Percentiles rank a stretch among this genome's conserved stretches.
These are phyloP conservation scores for Zygothrica quintamaculata DNA, from an alignment of 2,888 invertebrate species.

Conservation along the genomic window DNA sequence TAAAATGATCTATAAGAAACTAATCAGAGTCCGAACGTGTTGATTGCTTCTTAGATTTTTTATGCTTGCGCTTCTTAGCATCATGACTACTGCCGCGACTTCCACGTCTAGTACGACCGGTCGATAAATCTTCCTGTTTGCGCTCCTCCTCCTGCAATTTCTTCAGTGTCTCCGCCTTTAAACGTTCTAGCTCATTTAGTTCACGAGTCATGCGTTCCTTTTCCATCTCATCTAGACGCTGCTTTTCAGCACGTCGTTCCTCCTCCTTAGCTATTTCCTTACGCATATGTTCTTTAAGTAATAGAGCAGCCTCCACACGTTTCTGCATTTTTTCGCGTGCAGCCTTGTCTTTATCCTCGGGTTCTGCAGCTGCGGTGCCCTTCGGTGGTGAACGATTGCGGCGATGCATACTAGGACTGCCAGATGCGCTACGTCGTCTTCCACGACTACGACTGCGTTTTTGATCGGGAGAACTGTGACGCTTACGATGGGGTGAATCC, in stretches of 20 bases:
- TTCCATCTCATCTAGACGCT: constrained; percentile 82
- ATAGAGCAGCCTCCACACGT: constrained; percentile 85
- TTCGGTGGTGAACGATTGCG: constrained; percentile 35
- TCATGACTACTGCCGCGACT: constrained; percentile 55
- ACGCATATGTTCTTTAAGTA: constrained; percentile 87
- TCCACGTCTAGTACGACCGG: constrained; percentile 41
- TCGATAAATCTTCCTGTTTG: constrained; percentile 18
- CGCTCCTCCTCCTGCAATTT: constrained; percentile 82
- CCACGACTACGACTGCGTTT: constrained; percentile 57
- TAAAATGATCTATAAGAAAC: constrained; percentile 7
- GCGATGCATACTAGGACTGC: constrained; percentile 53
- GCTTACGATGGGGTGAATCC: constrained; percentile 53
- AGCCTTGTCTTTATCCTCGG: constrained; percentile 77
- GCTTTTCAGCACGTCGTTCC: constrained; percentile 86
- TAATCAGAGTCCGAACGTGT: constrained; percentile 78
- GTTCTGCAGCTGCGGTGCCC: constrained; percentile 42
- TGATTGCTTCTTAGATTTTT: constrained; percentile 82
- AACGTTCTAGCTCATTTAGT: constrained; percentile 82
- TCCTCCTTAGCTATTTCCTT: constrained; percentile 86
- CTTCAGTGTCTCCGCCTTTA: constrained; percentile 83
- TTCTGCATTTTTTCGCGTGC: constrained; percentile 84
- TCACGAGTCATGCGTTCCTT: constrained; percentile 82
- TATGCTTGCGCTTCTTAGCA: constrained; percentile 81
- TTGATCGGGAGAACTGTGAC: constrained; percentile 42
- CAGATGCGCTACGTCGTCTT: constrained; percentile 54